Evolutionary conservation across 2,113 vertebrate species (phyloP).

Genomic region (Triplophysa rosa): DNA sequence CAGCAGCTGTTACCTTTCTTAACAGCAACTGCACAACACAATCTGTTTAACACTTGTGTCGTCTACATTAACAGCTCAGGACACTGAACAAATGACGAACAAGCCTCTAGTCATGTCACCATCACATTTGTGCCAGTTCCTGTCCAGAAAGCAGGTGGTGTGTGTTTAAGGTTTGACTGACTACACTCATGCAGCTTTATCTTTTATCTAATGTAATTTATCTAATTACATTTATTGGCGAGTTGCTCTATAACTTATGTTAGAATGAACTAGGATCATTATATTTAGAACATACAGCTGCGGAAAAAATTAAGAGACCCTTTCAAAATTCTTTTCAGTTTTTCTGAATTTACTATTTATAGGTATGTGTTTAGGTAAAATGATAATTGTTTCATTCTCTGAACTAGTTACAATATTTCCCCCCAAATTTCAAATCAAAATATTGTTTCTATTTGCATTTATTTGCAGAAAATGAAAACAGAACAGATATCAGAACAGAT

Average conservation of each 20-base stretch:
- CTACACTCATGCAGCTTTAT: background rate
- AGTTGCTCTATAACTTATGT: background rate
- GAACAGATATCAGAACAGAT: too few species aligned
- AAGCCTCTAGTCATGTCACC: background rate
- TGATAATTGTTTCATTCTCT: too few species aligned
- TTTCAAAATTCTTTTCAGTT: too few species aligned
- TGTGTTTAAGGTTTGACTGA: background rate
- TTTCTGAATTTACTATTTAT: too few species aligned
- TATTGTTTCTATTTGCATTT: too few species aligned
- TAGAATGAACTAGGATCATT: background rate
- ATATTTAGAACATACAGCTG: too few species aligned
- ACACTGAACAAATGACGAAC: slow-evolving; percentile 14
- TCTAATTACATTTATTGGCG: background rate
- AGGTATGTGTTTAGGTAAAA: too few species aligned
- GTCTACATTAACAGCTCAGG: background rate
- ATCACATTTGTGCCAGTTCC: background rate
- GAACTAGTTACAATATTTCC: too few species aligned
- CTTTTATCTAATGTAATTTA: background rate
- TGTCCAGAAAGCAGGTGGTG: slow-evolving; percentile 3
- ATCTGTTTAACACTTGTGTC: slow-evolving; percentile 11
- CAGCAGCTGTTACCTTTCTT: slow-evolving; percentile 18
- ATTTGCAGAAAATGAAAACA: too few species aligned
- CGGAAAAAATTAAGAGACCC: too few species aligned
- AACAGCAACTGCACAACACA: slow-evolving; percentile 4
- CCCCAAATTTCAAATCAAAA: too few species aligned